These are phyloP conservation scores for Penaeus vannamei DNA, from an alignment of 1,140 invertebrate species.

Conservation along the genomic window DNA sequence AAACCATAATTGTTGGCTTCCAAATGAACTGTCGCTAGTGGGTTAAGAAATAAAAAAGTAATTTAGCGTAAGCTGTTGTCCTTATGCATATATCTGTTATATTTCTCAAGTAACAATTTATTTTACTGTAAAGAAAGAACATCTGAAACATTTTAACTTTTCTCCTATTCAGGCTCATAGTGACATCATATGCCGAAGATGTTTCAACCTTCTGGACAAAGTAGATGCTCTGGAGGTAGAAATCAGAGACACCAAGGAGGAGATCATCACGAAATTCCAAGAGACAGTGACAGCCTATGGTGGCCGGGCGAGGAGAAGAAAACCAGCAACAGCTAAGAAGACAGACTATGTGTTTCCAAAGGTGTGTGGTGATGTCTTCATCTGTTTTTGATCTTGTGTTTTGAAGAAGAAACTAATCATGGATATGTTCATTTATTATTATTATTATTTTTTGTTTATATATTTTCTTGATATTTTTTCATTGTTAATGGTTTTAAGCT, in stretches of 20 bases:
- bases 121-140: background rate
- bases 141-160: background rate
- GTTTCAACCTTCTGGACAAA: conserved; percentile 49
- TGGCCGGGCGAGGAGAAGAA: conserved; percentile 54
- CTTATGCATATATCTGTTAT: too few species aligned
- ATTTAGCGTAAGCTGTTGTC: too few species aligned
- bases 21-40: background rate
- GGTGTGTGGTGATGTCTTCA: background rate
- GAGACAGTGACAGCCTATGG: conserved; percentile 52
- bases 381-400: too few species aligned
- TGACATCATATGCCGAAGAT: conserved; percentile 48
- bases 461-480: background rate
- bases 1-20: background rate
- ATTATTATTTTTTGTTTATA: background rate
- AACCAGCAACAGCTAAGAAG: conserved; percentile 54
- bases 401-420: too few species aligned
- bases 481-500: too few species aligned
- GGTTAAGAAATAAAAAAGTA: too few species aligned
- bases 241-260: conserved; percentile 56
- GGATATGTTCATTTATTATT: background rate
- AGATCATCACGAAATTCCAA: conserved; percentile 54
- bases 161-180: conserved; percentile 49
- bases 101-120: too few species aligned
- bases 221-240: conserved; percentile 51
- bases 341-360: conserved; percentile 58